Percentiles rank a stretch among this genome's conserved stretches.
Evolutionary conservation across 2,797 vertebrate species (phyloP).

Genomic region (Cichlasoma orientale): DNA sequence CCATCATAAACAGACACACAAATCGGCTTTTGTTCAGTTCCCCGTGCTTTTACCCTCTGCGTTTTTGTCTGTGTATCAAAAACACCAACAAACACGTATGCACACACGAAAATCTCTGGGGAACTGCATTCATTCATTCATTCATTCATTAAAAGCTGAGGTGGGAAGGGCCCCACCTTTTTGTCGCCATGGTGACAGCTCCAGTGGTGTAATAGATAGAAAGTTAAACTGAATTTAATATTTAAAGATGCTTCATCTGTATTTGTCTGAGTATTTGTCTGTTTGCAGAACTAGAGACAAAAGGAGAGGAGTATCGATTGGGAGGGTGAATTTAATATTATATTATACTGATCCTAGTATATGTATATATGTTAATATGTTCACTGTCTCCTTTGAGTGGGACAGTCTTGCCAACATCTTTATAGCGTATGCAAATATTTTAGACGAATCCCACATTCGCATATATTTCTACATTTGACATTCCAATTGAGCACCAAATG

Average conservation of each 20-base stretch:
- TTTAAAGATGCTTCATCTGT: conserved; percentile 48
- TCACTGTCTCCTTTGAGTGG: not conserved
- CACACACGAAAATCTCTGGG: not conserved
- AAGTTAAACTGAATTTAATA: conserved; percentile 48
- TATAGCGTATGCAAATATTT: not conserved
- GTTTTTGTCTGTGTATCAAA: conserved; percentile 9
- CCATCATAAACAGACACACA: not conserved
- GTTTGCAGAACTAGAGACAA: not conserved
- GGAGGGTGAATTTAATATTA: conserved; percentile 34
- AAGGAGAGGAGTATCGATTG: not conserved
- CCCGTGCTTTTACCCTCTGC: not conserved
- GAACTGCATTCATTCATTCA: conserved; percentile 16
- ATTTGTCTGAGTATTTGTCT: conserved; percentile 14
- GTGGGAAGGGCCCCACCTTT: conserved; percentile 31
- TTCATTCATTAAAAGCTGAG: conserved; percentile 44
- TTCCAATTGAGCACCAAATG: too few species aligned
- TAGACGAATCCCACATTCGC: rapidly evolving
- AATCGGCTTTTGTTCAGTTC: conserved; percentile 6
- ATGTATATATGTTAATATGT: not conserved
- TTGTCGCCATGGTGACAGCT: conserved; percentile 51
- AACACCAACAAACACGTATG: not conserved
- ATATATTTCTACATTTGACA: too few species aligned
- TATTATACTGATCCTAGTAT: not conserved
- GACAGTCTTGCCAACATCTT: not conserved
- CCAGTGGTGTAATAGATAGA: conserved; percentile 13